Evolutionary conservation across 2,113 vertebrate genomes (phyloP).

Genomic region (Chaetura pelagica): DNA sequence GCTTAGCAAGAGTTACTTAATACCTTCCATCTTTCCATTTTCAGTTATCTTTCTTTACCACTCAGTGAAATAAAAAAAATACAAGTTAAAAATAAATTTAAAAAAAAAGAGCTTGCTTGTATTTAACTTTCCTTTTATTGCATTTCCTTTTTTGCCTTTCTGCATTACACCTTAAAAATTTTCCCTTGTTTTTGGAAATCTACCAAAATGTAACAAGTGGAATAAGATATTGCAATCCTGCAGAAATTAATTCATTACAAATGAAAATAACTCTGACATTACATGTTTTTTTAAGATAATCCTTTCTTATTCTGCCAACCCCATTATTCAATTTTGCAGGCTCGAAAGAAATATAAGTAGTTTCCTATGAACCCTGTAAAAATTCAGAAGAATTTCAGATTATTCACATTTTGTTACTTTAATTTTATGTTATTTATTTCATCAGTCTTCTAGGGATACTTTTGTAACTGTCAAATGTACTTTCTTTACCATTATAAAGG

Average conservation of each 20-base stretch:
- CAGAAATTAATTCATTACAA: not conserved
- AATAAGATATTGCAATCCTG: not conserved
- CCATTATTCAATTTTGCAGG: not conserved
- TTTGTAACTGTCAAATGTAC: not conserved
- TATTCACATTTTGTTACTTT: not conserved
- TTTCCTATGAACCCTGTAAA: not conserved
- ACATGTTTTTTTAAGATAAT: not conserved
- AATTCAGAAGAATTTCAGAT: not conserved
- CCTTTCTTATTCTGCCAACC: not conserved
- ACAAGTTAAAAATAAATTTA: not conserved
- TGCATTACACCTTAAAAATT: not conserved
- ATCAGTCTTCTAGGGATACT: not conserved
- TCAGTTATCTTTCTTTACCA: not conserved
- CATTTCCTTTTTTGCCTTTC: not conserved
- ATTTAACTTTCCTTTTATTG: not conserved
- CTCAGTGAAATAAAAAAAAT: not conserved
- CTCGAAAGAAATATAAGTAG: not conserved
- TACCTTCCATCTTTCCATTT: not conserved
- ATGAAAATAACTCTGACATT: not conserved
- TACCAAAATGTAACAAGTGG: not conserved
- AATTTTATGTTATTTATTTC: not conserved
- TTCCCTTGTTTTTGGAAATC: not conserved
- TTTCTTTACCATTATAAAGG: not conserved
- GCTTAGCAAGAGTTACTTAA: not conserved
- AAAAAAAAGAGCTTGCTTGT: not conserved